phyloP scores from a whole-genome alignment of 2,113 vertebrate species.

The Athene cunicularia region DNA sequence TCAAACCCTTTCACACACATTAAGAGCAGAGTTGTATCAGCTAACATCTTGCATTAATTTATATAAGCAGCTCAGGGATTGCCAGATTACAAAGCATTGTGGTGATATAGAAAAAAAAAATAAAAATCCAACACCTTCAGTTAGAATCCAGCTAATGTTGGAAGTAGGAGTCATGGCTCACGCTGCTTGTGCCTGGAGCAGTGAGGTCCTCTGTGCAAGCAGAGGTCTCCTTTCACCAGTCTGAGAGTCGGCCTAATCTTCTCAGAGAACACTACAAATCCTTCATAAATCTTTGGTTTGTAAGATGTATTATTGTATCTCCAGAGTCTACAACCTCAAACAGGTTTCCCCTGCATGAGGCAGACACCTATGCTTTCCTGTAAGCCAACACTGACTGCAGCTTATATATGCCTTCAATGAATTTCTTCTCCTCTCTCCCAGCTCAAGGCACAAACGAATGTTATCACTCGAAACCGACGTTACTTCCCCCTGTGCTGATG shows the following conservation, averaged over 20 bases:
- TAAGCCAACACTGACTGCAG: not conserved
- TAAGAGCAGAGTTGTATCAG: not conserved
- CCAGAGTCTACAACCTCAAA: not conserved
- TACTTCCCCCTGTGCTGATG: not conserved
- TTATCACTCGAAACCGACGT: not conserved
- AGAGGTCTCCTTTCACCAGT: not conserved
- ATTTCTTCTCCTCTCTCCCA: not conserved
- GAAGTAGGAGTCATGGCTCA: not conserved
- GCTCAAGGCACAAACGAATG: not conserved
- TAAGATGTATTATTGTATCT: not conserved
- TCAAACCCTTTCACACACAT: not conserved
- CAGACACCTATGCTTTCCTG: too few relatives aligned
- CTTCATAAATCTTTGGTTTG: not conserved
- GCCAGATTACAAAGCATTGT: not conserved
- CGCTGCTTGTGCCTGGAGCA: rapidly evolving
- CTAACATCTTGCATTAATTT: not conserved
- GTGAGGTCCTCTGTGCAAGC: not conserved
- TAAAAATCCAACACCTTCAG: not conserved
- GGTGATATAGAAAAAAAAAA: not conserved
- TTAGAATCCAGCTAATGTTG: not conserved
- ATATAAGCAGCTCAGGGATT: not conserved
- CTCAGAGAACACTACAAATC: not conserved
- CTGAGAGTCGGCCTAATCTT: not conserved
- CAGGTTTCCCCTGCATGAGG: not conserved
- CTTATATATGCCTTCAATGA: not conserved